phyloP scores from a whole-genome alignment of 2,888 invertebrate genomes.

The Eubasilissa splendida region DNA sequence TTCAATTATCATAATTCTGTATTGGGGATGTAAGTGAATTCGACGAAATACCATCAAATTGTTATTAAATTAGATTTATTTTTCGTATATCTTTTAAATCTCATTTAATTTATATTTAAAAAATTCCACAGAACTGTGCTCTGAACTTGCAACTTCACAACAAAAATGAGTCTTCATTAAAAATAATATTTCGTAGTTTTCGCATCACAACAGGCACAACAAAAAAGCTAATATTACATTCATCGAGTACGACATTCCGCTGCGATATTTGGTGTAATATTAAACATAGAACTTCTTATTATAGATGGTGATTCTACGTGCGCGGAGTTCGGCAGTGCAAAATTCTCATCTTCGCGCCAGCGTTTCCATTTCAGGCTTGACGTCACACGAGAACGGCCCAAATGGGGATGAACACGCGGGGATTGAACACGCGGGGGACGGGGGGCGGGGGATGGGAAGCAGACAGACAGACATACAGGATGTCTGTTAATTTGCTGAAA shows the following conservation, averaged over 20 bases:
- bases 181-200: no score
- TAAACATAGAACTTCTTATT: background rate
- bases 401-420: background rate
- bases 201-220: no score
- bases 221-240: no score
- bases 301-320: background rate
- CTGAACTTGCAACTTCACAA: no score
- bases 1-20: no score
- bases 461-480: background rate
- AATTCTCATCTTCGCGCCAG: constrained; percentile 11
- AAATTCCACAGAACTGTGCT: no score
- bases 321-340: background rate
- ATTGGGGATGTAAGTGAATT: no score
- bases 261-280: background rate
- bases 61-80: no score
- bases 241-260: background rate
- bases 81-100: no score
- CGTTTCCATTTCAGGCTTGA: constrained; percentile 22
- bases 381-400: constrained; percentile 7
- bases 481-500: constrained; percentile 5
- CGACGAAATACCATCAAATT: no score
- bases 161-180: no score
- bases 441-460: background rate
- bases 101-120: no score
- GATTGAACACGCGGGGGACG: background rate